Conservation (phyloP, 1,140 invertebrate genomes). For the Nephila pilipes region DNA sequence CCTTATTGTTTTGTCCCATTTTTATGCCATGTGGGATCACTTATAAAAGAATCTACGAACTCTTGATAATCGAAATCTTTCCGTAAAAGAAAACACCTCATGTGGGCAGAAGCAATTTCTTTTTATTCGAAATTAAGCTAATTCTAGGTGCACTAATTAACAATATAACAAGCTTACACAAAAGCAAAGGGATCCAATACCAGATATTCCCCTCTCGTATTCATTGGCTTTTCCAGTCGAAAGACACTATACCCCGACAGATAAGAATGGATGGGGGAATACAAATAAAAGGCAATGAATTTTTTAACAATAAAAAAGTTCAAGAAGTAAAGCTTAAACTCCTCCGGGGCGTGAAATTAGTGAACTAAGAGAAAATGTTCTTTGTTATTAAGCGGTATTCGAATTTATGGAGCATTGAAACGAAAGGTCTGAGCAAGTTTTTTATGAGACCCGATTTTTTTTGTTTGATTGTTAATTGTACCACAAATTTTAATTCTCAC, state of each 20-base stretch:
- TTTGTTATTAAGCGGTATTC: constrained; percentile 55
- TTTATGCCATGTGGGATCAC: too few species aligned
- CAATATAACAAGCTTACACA: constrained; percentile 25
- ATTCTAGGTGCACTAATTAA: constrained; percentile 18
- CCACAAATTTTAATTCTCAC: constrained; percentile 21
- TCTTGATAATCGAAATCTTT: background rate
- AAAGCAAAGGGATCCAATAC: background rate
- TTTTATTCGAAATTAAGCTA: background rate
- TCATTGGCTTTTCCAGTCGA: background rate
- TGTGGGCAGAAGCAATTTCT: background rate
- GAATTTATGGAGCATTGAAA: constrained; percentile 41
- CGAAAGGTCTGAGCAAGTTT: background rate
- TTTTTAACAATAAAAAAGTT: constrained; percentile 37
- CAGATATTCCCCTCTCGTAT: background rate
- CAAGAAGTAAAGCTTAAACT: constrained; percentile 32
- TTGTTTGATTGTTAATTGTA: constrained; percentile 8
- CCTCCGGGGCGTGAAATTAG: constrained; percentile 61
- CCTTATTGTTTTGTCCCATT: too few species aligned
- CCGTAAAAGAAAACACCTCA: background rate
- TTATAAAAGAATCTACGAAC: background rate
- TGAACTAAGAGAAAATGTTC: constrained; percentile 37
- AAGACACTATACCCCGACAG: background rate
- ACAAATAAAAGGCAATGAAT: constrained; percentile 1
- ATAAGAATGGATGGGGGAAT: background rate
- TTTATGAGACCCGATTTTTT: background rate